Conservation (phyloP, 2,888 invertebrate species). For the Spilosoma lubricipeda region DNA sequence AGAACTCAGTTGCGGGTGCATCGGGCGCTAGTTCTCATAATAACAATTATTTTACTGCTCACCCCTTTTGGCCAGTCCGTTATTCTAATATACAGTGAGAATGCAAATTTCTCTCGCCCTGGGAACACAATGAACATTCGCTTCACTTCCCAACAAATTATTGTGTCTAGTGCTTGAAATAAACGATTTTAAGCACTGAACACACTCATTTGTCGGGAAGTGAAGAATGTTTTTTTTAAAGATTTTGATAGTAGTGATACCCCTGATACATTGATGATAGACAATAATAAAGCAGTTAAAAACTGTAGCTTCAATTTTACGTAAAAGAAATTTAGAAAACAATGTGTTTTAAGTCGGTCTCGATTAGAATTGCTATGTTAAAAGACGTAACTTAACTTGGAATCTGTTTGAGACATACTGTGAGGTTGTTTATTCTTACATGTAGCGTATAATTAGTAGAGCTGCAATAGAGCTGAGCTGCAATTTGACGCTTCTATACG, state of each 20-base stretch:
- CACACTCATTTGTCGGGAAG: no score
- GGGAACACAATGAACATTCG: constrained; percentile 46
- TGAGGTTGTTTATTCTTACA: neutral
- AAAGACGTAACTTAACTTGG: no score
- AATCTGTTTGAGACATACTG: neutral
- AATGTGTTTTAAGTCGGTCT: neutral
- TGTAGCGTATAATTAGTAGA: neutral
- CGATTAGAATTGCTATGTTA: no score
- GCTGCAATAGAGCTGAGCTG: no score
- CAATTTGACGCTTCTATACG: neutral
- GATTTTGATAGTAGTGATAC: no score
- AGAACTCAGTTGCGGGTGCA: constrained; percentile 48
- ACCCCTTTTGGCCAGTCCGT: constrained; percentile 58
- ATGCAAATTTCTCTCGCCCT: constrained; percentile 66
- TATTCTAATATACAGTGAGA: constrained; percentile 66
- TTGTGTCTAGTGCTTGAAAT: constrained; percentile 30
- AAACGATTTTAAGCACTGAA: neutral
- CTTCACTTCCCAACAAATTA: constrained; percentile 47
- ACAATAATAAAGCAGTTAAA: neutral
- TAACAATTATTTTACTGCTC: constrained; percentile 59
- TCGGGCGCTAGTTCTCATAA: constrained; percentile 61
- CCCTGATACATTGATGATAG: no score
- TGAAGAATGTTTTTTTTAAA: no score
- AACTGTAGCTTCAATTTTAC: neutral
- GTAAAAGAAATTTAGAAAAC: neutral